Conservation (phyloP, 2,113 vertebrate species). For the Dicentrarchus labrax region DNA sequence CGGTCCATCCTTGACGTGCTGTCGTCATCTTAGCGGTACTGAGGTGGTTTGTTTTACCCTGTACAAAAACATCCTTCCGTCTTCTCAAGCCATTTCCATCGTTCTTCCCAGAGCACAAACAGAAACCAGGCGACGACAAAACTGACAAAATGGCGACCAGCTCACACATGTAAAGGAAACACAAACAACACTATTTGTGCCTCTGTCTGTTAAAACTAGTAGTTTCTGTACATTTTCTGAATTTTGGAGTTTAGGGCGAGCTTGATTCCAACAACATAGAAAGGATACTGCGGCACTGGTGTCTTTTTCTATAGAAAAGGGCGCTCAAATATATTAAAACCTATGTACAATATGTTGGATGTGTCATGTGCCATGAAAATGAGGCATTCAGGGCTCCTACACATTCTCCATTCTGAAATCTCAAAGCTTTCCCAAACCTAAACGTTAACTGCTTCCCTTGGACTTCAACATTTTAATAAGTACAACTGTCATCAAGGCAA, state of each 20-base stretch:
- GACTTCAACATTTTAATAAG: neutral
- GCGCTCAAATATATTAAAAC: slow-evolving; percentile 82
- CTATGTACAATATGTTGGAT: slow-evolving; percentile 80
- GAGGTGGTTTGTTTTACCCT: slow-evolving; percentile 62
- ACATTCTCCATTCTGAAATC: slow-evolving; percentile 11
- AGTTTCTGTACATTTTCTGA: slow-evolving; percentile 25
- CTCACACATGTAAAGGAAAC: slow-evolving; percentile 1
- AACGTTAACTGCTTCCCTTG: neutral
- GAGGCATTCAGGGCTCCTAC: slow-evolving; percentile 67
- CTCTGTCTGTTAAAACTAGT: neutral
- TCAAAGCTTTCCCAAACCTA: slow-evolving; percentile 24
- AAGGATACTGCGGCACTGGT: slow-evolving; percentile 76
- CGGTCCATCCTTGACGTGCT: neutral
- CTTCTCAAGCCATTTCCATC: neutral
- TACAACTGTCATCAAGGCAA: slow-evolving; percentile 17
- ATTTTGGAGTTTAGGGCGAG: neutral
- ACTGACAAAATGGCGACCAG: slow-evolving; percentile 12
- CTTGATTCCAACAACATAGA: slow-evolving; percentile 34
- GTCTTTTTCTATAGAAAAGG: slow-evolving; percentile 66
- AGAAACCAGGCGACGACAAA: slow-evolving; percentile 1
- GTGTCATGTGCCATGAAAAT: slow-evolving; percentile 73
- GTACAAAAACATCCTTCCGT: no score
- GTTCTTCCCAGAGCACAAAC: slow-evolving; percentile 12
- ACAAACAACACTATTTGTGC: neutral
- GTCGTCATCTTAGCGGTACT: neutral